Base-by-base conservation (phyloP, 2,888 invertebrate genomes). In the Agrotis segetum region DNA sequence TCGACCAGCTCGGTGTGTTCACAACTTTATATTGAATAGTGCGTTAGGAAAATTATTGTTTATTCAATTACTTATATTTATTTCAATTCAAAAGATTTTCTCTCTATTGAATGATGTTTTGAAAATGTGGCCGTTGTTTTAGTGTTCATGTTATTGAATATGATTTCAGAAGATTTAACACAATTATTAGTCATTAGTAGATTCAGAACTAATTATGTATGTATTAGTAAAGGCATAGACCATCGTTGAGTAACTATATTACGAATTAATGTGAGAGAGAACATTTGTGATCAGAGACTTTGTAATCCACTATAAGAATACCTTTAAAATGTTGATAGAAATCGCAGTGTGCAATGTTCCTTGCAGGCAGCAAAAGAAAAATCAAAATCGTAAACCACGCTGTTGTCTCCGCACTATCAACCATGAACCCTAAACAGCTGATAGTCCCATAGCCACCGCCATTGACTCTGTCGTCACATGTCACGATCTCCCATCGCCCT, bases 401-500 rank as follows among this genome's bases (percentile, higher is more conserved):
- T 40, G 1, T 40, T 40, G 40, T 40, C 40, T 40, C 40, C 2
- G 40, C 2, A n/a, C 9, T 2, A 44, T 24, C 44, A 56, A 34
- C 53, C 11, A 50, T 60, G 47, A 59, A 53, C 17, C 44, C 14
- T 29, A 67, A 75, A 66, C 71, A 75, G 79, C 71, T 74, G 79
- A 71, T 63, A 59, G 53, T 71, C 52, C 63, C 52, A 66, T 19
- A 59, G 55, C 29, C 34, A 58, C 67, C 78, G 68, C 49, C 49
- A 29, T 59, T 55, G 66, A 49, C 46, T 75, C 72, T 83, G 82
- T 77, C 79, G 79, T 69, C 82, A 66, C 65, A 40, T 59, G 70
- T 81, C 71, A 79, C 77, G 77, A 87, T 74, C 77, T 83, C 83
- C 64, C 71, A 82, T 74, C 78, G 78, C 83, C 70, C 77, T 67